These are phyloP conservation scores for Lepidocyrtoides sp. DNA, from an alignment of 2,888 invertebrate genomes.

Conservation along the genomic window DNA sequence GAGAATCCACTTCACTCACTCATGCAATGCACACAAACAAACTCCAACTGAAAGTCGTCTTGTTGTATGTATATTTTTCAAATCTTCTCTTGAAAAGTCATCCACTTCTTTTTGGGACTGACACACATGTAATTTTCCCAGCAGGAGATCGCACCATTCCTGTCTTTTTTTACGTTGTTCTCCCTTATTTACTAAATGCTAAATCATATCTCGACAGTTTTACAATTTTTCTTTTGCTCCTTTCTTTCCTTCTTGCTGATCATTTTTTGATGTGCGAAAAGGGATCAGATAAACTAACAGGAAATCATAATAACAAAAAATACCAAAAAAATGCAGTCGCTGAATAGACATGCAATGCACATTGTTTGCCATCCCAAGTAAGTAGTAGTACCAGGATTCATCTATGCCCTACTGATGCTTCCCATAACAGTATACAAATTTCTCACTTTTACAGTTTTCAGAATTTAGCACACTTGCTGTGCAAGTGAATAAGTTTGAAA, in stretches of 20 bases:
- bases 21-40: constrained; percentile 1
- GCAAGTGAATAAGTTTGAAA: constrained; percentile 7
- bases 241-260: neutral
- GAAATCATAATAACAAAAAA: constrained; percentile 1
- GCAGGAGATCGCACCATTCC: constrained; percentile 79
- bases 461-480: constrained; percentile 66
- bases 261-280: constrained; percentile 43
- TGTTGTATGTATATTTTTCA: neutral
- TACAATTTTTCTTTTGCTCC: constrained; percentile 4
- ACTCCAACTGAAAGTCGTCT: neutral
- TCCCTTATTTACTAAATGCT: constrained; percentile 67
- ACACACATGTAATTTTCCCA: constrained; percentile 78
- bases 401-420: neutral
- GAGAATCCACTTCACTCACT: neutral
- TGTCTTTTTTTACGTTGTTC: constrained; percentile 60
- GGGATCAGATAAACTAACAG: constrained; percentile 38
- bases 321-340: constrained; percentile 7
- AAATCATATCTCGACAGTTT: constrained; percentile 73
- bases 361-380: neutral
- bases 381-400: neutral
- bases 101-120: constrained; percentile 64
- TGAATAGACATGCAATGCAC: neutral
- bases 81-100: constrained; percentile 63
- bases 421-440: neutral
- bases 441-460: constrained; percentile 41